Percentiles rank a stretch among this genome's conserved stretches.
phyloP scores from a whole-genome alignment of 2,113 vertebrate species.

The Colossoma macropomum region DNA sequence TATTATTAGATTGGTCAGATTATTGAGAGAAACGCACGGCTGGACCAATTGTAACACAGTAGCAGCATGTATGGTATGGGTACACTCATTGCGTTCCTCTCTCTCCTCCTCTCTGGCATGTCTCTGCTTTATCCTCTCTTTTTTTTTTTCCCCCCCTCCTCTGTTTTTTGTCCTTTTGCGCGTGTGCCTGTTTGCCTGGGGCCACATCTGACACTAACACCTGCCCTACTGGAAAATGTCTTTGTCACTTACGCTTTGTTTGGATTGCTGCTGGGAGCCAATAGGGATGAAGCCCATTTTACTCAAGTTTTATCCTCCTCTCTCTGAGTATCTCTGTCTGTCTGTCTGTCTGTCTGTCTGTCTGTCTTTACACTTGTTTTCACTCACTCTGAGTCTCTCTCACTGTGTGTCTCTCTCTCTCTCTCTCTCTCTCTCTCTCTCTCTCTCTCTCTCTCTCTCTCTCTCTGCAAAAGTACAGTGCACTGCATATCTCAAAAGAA shows the following conservation, averaged over 20 bases:
- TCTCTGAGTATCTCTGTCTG: not conserved
- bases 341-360: constrained; percentile 13
- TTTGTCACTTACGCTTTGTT: constrained; percentile 90
- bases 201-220: constrained; percentile 85
- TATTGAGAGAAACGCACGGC: constrained; percentile 72
- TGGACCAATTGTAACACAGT: constrained; percentile 79
- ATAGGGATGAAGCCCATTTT: constrained; percentile 74
- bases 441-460: not conserved
- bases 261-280: constrained; percentile 81
- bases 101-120: constrained; percentile 69
- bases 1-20: constrained; percentile 64
- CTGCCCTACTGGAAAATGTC: constrained; percentile 85
- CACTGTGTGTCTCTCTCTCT: not conserved
- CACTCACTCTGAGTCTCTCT: too few species aligned
- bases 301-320: constrained; percentile 61
- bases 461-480: not conserved
- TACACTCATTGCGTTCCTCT: constrained; percentile 69
- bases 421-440: constrained; percentile 5
- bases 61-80: constrained; percentile 80
- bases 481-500: too few species aligned
- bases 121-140: constrained; percentile 68
- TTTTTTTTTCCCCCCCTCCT: constrained; percentile 33
- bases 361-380: not conserved
- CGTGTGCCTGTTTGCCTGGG: constrained; percentile 80
- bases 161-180: constrained; percentile 62